These are phyloP conservation scores for Callimorpha dominula DNA, from an alignment of 2,888 invertebrate species.

Conservation along the genomic window DNA sequence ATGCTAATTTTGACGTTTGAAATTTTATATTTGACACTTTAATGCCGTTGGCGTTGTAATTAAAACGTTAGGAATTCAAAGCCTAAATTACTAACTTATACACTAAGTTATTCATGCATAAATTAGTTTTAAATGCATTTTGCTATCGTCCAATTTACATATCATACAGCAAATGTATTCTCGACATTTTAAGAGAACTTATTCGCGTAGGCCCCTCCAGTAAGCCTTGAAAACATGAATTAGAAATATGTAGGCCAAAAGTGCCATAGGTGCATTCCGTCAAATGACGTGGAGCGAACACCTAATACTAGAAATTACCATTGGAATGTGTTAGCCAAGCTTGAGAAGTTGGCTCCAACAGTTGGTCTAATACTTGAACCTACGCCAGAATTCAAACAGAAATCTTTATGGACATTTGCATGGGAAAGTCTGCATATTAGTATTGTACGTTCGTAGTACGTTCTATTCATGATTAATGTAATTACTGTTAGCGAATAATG, in stretches of 20 bases:
- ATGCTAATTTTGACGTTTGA: not conserved
- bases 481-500: slow-evolving; percentile 4
- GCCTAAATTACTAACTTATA: not conserved
- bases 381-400: slow-evolving; percentile 27
- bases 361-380: slow-evolving; percentile 34
- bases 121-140: slow-evolving; percentile 3
- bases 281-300: slow-evolving; percentile 24
- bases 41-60: not conserved
- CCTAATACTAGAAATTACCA: slow-evolving; percentile 39
- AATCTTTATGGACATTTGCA: slow-evolving; percentile 30
- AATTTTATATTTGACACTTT: not conserved
- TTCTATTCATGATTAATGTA: not conserved
- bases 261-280: slow-evolving; percentile 42
- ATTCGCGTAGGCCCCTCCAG: slow-evolving; percentile 47
- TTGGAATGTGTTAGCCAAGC: slow-evolving; percentile 36
- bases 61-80: not conserved
- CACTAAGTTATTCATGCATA: not conserved
- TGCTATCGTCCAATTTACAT: not conserved
- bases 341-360: slow-evolving; percentile 37
- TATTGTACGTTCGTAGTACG: not conserved
- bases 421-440: slow-evolving; percentile 40
- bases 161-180: slow-evolving; percentile 31
- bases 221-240: slow-evolving; percentile 49
- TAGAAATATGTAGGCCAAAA: slow-evolving; percentile 46
- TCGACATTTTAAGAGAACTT: slow-evolving; percentile 27